phyloP scores from a whole-genome alignment of 2,113 vertebrate genomes.

The Oceanites oceanicus region DNA sequence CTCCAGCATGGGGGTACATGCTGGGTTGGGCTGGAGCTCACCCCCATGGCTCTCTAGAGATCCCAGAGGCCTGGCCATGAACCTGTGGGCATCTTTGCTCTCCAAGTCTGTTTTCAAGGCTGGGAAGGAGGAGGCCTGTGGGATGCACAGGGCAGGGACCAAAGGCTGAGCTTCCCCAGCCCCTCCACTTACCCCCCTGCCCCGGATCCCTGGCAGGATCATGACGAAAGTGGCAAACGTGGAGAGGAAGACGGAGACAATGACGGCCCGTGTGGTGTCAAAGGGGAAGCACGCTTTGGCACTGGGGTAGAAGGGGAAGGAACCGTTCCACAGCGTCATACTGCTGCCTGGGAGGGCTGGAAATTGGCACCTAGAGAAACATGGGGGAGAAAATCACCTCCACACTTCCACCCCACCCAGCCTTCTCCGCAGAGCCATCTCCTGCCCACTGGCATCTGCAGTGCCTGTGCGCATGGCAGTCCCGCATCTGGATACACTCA shows the following conservation, averaged over 20 bases:
- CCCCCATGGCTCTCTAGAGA: not conserved
- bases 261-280: slow-evolving; percentile 72
- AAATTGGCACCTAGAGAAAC: not conserved
- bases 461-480: fast-evolving
- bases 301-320: slow-evolving; percentile 88
- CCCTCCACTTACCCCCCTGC: slow-evolving; percentile 80
- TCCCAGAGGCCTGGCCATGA: not conserved
- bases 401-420: not conserved
- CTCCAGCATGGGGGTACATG: not conserved
- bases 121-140: not conserved
- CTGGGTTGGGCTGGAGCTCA: not conserved
- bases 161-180: not conserved
- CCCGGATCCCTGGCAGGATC: slow-evolving; percentile 92
- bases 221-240: slow-evolving; percentile 77
- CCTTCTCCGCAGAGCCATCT: not conserved
- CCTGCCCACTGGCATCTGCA: not conserved
- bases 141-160: not conserved
- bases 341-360: not conserved
- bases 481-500: fast-evolving
- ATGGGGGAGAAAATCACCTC: not conserved
- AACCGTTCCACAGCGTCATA: slow-evolving; percentile 89
- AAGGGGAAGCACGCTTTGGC: slow-evolving; percentile 78
- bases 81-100: not conserved
- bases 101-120: not conserved
- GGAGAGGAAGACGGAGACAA: slow-evolving; percentile 83